phyloP scores from a whole-genome alignment of 2,113 vertebrate species.

The Psilopogon haemacephalus region DNA sequence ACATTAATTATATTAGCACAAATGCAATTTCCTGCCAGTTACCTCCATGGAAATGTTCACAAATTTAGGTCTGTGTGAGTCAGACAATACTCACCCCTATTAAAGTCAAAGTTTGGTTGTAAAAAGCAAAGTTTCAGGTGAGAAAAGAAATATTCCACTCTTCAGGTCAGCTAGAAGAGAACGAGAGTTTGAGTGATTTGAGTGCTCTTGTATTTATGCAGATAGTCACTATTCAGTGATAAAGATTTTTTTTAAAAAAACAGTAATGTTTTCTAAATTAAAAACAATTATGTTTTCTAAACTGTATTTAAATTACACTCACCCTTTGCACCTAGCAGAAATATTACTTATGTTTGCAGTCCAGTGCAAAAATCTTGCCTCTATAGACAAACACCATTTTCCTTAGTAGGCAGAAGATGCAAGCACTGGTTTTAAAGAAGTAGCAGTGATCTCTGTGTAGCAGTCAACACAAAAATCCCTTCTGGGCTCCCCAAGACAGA shows the following conservation, averaged over 20 bases:
- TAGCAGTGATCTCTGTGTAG: not conserved
- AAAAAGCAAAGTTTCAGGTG: not conserved
- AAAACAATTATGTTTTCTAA: not conserved
- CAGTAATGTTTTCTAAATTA: not conserved
- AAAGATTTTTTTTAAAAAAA: not conserved
- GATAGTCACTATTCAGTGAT: not conserved
- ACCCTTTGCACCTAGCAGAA: not conserved
- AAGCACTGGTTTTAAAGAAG: not conserved
- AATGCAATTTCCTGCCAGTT: not conserved
- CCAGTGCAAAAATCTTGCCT: not conserved
- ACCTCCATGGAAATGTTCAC: not conserved
- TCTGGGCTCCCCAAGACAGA: not conserved
- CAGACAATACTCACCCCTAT: not conserved
- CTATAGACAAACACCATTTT: not conserved
- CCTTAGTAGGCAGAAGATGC: not conserved
- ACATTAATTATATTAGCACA: not conserved
- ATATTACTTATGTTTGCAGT: not conserved
- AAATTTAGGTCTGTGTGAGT: not conserved
- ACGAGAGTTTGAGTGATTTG: not conserved
- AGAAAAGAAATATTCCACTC: not conserved
- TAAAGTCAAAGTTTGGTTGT: not conserved
- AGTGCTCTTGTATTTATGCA: not conserved
- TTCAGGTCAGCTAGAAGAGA: not conserved
- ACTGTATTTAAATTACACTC: not conserved
- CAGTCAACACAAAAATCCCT: not conserved